phyloP scores from a whole-genome alignment of 2,113 vertebrate genomes.

The Myocastor coypus region DNA sequence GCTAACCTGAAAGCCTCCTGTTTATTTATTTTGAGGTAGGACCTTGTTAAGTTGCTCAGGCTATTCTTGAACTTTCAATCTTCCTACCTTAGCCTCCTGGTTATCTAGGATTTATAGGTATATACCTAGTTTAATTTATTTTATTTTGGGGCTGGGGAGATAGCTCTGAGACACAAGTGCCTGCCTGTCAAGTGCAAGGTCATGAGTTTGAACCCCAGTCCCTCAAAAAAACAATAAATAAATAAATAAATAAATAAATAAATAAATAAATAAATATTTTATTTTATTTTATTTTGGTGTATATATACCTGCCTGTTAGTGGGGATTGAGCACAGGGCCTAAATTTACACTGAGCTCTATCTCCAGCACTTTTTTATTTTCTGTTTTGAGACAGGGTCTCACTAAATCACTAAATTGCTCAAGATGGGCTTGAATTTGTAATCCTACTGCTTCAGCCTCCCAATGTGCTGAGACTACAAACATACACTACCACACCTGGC shows the following conservation, averaged over 20 bases:
- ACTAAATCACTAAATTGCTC: not conserved
- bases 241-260: no score
- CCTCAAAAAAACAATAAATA: no score
- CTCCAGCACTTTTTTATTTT: not conserved
- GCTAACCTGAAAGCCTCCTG: no score
- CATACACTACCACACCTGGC: not conserved
- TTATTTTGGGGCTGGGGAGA: no score
- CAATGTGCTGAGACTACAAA: not conserved
- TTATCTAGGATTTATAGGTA: not conserved
- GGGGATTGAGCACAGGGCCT: not conserved
- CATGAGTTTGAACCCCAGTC: no score
- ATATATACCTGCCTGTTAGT: not conserved
- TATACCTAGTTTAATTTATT: not conserved
- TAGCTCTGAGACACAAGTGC: no score
- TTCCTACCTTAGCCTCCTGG: not conserved
- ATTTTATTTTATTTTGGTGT: not conserved
- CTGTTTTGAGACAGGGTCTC: not conserved
- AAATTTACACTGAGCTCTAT: not conserved
- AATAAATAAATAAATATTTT: no score
- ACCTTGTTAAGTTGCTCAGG: not conserved
- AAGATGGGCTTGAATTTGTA: not conserved
- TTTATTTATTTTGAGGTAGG: not conserved
- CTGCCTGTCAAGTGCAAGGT: no score
- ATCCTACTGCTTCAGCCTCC: not conserved
- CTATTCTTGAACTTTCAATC: not conserved